These are phyloP conservation scores for Pangasius sanitwongsei DNA, from an alignment of 2,797 vertebrate species.

Conservation along the genomic window DNA sequence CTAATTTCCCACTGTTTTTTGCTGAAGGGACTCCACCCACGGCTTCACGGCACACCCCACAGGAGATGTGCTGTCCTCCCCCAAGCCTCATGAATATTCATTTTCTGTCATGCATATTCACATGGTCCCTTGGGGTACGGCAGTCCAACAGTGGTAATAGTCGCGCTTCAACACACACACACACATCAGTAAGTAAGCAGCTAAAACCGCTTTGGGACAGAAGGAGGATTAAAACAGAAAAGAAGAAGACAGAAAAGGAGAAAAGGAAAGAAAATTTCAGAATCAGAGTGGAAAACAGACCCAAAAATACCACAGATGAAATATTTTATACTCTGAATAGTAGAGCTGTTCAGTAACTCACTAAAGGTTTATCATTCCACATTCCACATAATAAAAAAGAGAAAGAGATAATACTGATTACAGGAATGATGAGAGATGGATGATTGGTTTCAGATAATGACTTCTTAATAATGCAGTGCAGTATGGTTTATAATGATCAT, in stretches of 20 bases:
- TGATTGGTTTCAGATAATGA: neutral
- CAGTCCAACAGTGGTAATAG: conserved; percentile 56
- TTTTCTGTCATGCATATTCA: conserved; percentile 76
- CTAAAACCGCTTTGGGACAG: conserved; percentile 35
- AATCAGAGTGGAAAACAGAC: conserved; percentile 19
- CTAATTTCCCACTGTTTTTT: conserved; percentile 44
- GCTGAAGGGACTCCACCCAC: conserved; percentile 59
- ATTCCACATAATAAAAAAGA: neutral
- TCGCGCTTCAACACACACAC: neutral
- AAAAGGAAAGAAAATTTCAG: neutral
- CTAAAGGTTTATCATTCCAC: neutral
- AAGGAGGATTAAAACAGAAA: conserved; percentile 26
- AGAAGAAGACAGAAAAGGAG: conserved; percentile 6
- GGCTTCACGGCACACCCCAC: conserved; percentile 58
- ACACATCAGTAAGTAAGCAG: conserved; percentile 38
- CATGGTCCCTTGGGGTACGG: conserved; percentile 57
- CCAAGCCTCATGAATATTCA: conserved; percentile 72
- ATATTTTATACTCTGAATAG: neutral
- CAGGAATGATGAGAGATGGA: neutral
- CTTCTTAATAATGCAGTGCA: neutral
- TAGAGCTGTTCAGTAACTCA: neutral
- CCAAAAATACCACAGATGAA: conserved; percentile 1
- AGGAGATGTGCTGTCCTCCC: conserved; percentile 61
- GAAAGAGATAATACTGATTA: neutral
- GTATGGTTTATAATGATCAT: neutral